Evolutionary conservation across 2,113 vertebrate genomes (phyloP).

Genomic region (Hippocampus zosterae): DNA sequence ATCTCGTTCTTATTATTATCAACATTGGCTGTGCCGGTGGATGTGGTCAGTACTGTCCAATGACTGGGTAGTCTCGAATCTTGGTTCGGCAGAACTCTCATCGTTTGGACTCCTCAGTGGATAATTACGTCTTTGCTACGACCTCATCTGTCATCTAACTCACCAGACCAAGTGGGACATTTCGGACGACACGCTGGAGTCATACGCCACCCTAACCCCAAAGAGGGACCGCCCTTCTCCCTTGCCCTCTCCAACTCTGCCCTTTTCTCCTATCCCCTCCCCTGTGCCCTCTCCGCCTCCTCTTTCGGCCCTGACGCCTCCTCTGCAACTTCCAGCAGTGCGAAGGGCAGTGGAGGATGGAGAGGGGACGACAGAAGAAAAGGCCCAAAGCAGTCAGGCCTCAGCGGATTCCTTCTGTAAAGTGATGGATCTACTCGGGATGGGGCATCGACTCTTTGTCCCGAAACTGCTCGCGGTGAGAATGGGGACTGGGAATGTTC

Average conservation of each 20-base stretch:
- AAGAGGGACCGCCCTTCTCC: slow-evolving; percentile 79
- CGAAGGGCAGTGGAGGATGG: slow-evolving; percentile 80
- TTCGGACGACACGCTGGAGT: slow-evolving; percentile 60
- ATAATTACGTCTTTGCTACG: background rate
- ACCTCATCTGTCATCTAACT: background rate
- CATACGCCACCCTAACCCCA: slow-evolving; percentile 75
- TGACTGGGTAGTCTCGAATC: background rate
- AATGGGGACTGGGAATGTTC: slow-evolving; percentile 23
- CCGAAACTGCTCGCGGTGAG: slow-evolving; percentile 98
- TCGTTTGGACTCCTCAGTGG: background rate
- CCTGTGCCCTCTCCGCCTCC: slow-evolving; percentile 41
- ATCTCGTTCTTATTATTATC: background rate
- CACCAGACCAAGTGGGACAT: slow-evolving; percentile 17
- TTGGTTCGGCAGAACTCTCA: background rate
- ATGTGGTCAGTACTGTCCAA: slow-evolving; percentile 4
- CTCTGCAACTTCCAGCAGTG: slow-evolving; percentile 78
- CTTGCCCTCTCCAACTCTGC: slow-evolving; percentile 66
- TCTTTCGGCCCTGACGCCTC: slow-evolving; percentile 47
- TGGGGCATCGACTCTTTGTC: slow-evolving; percentile 98
- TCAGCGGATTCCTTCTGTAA: slow-evolving; percentile 88
- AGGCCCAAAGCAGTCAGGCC: slow-evolving; percentile 73
- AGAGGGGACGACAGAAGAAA: slow-evolving; percentile 73
- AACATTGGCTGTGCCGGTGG: slow-evolving; percentile 5
- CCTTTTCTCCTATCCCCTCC: slow-evolving; percentile 35
- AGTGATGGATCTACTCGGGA: slow-evolving; percentile 92